phyloP scores from a whole-genome alignment of 2,888 invertebrate species.

The Heliconius sara region DNA sequence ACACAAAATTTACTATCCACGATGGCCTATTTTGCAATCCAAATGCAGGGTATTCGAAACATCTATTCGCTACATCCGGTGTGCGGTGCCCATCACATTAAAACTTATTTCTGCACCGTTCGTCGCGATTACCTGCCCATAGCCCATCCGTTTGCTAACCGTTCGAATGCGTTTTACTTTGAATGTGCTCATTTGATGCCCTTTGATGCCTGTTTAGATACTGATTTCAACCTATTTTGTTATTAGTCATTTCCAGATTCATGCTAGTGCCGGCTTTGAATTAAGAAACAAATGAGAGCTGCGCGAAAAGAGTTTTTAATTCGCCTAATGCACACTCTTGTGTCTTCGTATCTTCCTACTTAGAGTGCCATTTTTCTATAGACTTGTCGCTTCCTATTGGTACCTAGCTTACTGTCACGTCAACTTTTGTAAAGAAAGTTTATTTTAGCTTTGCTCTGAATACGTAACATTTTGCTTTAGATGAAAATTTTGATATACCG shows the following conservation, averaged over 20 bases:
- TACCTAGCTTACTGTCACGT: conserved; percentile 66
- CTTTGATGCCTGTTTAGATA: conserved; percentile 70
- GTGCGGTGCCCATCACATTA: conserved; percentile 53
- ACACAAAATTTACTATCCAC: conserved; percentile 20
- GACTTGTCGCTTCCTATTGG: conserved; percentile 62
- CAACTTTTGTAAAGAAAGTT: conserved; percentile 73
- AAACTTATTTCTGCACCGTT: conserved; percentile 71
- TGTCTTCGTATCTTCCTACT: conserved; percentile 70
- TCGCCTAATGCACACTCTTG: conserved; percentile 77
- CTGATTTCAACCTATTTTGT: conserved; percentile 76
- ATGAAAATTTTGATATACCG: conserved; percentile 49
- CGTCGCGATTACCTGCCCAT: conserved; percentile 69
- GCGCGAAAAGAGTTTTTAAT: conserved; percentile 77
- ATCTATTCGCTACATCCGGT: conserved; percentile 29
- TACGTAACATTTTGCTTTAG: conserved; percentile 55
- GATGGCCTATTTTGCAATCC: conserved; percentile 8
- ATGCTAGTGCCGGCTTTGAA: conserved; percentile 65
- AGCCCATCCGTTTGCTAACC: conserved; percentile 60
- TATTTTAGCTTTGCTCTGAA: conserved; percentile 72
- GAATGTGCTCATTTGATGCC: conserved; percentile 74
- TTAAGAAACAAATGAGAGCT: conserved; percentile 73
- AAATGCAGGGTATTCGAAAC: conserved; percentile 30
- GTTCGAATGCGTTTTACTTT: conserved; percentile 69
- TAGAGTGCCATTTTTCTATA: conserved; percentile 73
- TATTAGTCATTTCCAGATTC: conserved; percentile 62